phyloP scores from a whole-genome alignment of 2,113 vertebrate species.

The Pseudonaja textilis region DNA sequence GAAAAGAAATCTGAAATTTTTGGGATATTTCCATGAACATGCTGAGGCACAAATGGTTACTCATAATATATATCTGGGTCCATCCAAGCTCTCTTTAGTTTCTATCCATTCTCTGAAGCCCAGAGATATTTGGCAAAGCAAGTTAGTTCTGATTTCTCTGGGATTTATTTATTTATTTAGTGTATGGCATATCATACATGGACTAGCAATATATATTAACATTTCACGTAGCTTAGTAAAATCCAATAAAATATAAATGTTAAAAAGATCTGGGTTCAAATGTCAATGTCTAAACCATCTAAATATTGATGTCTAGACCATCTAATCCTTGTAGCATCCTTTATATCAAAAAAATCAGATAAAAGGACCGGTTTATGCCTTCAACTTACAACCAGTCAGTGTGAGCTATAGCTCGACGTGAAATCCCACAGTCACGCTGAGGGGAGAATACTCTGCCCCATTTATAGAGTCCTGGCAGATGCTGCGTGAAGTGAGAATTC shows the following conservation, averaged over 20 bases:
- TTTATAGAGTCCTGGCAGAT: no score
- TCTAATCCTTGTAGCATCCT: no score
- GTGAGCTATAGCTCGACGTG: no score
- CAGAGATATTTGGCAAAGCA: neutral
- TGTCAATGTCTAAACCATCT: neutral
- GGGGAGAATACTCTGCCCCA: no score
- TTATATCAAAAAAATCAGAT: no score
- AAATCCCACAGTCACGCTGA: no score
- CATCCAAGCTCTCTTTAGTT: neutral
- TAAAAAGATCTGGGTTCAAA: neutral
- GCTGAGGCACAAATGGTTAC: neutral
- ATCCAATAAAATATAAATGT: neutral
- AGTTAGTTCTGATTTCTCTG: neutral
- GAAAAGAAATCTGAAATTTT: neutral
- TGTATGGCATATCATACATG: neutral
- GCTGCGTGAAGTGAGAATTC: no score
- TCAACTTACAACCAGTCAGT: no score
- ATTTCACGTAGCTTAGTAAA: neutral
- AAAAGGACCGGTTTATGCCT: no score
- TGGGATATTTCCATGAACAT: no score
- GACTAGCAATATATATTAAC: neutral
- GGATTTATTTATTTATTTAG: neutral
- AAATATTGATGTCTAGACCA: no score
- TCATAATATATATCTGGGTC: neutral
- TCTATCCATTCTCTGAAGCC: neutral